phyloP scores from a whole-genome alignment of 2,888 invertebrate genomes.

The Cryptus viduatorius region DNA sequence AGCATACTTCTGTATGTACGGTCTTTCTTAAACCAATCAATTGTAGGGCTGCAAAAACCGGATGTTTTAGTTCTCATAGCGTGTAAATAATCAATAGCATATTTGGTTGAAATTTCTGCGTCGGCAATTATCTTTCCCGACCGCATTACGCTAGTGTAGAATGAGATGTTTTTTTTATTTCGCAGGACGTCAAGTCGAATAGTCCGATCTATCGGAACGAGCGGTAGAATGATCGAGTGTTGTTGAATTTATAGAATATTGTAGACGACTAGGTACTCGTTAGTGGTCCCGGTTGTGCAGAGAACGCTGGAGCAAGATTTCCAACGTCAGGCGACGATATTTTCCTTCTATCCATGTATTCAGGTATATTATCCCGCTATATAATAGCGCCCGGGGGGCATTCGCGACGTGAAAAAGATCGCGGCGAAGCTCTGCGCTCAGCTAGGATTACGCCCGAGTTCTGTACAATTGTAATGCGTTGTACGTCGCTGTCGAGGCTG shows the following conservation, averaged over 20 bases:
- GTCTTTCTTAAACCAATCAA: too few species aligned
- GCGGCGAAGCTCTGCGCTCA: slow-evolving; percentile 32
- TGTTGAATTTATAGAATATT: slow-evolving; percentile 27
- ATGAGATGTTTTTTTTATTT: background rate
- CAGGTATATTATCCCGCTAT: slow-evolving; percentile 51
- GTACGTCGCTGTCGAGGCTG: slow-evolving; percentile 50
- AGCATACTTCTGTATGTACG: background rate
- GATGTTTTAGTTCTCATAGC: too few species aligned
- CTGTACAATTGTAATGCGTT: slow-evolving; percentile 63
- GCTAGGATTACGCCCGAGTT: slow-evolving; percentile 57
- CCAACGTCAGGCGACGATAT: slow-evolving; percentile 47
- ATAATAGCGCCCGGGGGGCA: slow-evolving; percentile 44
- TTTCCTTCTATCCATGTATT: slow-evolving; percentile 52
- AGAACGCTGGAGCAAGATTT: slow-evolving; percentile 50
- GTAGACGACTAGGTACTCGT: slow-evolving; percentile 30
- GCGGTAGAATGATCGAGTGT: slow-evolving; percentile 39
- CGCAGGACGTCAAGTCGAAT: background rate
- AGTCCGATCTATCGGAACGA: slow-evolving; percentile 13
- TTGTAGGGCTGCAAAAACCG: too few species aligned
- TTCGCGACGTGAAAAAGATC: slow-evolving; percentile 43
- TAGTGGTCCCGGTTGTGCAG: slow-evolving; percentile 31
- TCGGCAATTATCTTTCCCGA: background rate
- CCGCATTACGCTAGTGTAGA: background rate
- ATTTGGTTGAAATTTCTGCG: background rate
- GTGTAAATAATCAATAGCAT: background rate